Percentiles rank a stretch among this genome's conserved stretches.
These are phyloP conservation scores for Crossaster papposus DNA, from an alignment of 53 echinoderm and acorn worm species.

Conservation along the genomic window DNA sequence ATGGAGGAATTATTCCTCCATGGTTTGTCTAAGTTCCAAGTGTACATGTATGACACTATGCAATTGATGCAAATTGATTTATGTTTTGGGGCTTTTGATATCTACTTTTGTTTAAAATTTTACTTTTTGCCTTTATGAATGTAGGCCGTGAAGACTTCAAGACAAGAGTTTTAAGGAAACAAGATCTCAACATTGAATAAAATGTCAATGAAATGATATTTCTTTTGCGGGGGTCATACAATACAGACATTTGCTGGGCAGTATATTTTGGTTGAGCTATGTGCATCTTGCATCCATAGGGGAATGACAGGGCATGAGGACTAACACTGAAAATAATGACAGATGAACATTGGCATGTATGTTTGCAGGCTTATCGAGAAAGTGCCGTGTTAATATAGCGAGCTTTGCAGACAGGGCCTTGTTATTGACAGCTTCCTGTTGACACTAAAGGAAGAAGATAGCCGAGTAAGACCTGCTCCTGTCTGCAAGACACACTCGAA, in stretches of 20 bases:
- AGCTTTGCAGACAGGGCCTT: conserved; percentile 9
- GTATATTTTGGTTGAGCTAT: not conserved
- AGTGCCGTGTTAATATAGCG: conserved; percentile 48
- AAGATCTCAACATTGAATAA: not conserved
- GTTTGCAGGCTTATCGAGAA: conserved; percentile 37
- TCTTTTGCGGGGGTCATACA: not conserved
- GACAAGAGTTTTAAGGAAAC: too few species aligned
- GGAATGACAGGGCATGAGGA: not conserved
- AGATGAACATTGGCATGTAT: not conserved
- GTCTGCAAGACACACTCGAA: conserved; percentile 39
- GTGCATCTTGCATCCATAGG: not conserved
- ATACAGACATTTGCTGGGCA: not conserved
- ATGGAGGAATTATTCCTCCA: too few species aligned
- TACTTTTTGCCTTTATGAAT: too few species aligned
- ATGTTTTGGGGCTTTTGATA: too few species aligned
- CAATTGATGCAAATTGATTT: too few species aligned
- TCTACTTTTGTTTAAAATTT: too few species aligned
- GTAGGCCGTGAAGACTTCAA: too few species aligned
- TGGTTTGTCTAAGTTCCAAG: too few species aligned
- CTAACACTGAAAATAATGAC: conserved; percentile 2
- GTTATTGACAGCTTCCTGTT: conserved; percentile 63
- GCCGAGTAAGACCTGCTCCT: conserved; percentile 29
- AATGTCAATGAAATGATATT: not conserved
- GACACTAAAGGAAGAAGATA: conserved; percentile 56
- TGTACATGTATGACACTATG: too few species aligned